Evolutionary conservation across 2,113 vertebrate species (phyloP).

Genomic region (Bambusicola thoracicus): DNA sequence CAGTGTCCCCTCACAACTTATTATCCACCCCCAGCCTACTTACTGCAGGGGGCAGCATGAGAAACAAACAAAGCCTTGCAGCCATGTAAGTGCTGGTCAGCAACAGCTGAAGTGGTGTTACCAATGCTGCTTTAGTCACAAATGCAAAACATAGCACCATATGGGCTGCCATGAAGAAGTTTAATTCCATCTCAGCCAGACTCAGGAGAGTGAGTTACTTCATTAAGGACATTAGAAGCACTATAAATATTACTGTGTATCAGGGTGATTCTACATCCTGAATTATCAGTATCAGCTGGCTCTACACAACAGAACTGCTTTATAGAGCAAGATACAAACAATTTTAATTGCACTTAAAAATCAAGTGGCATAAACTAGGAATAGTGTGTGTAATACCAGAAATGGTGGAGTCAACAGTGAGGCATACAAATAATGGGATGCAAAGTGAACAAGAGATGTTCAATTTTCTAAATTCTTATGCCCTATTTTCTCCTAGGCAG

Average conservation of each 20-base stretch:
- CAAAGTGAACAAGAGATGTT: not conserved
- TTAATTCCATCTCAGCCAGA: not conserved
- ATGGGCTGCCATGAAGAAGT: not conserved
- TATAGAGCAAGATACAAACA: not conserved
- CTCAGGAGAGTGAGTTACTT: not conserved
- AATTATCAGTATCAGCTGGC: not conserved
- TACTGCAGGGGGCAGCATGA: fast-evolving
- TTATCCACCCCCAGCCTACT: not conserved
- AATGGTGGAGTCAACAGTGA: not conserved
- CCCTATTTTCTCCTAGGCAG: not conserved
- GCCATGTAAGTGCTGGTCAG: not conserved
- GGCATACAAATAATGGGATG: not conserved
- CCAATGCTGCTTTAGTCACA: not conserved
- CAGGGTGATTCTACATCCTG: not conserved
- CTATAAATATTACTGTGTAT: not conserved
- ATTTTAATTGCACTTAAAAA: not conserved
- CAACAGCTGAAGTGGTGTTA: not conserved
- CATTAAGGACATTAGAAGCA: not conserved
- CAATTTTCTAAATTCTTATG: not conserved
- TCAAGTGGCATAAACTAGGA: not conserved
- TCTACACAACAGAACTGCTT: not conserved
- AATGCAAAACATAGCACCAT: not conserved
- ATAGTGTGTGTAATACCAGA: not conserved
- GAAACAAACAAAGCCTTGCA: not conserved
- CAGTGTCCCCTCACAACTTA: not conserved